Evolutionary conservation across 1,140 invertebrate genomes (phyloP).

Genomic region (Camponotus floridanus): DNA sequence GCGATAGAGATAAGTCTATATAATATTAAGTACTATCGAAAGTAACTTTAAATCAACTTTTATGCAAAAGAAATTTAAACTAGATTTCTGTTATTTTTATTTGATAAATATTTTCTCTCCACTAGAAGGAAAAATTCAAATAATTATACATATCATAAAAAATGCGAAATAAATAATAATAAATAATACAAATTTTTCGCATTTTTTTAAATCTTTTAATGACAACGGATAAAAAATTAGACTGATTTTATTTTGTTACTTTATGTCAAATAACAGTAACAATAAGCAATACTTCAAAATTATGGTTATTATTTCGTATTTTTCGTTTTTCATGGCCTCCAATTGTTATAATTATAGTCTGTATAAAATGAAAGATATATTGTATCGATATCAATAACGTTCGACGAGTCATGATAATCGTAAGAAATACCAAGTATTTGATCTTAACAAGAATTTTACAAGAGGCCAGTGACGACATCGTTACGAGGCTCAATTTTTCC

Average conservation of each 20-base stretch:
- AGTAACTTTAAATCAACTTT: conserved; percentile 24
- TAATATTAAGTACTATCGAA: conserved; percentile 56
- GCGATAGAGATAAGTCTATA: conserved; percentile 42
- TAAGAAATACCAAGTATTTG: conserved; percentile 19
- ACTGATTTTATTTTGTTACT: not conserved
- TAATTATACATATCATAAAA: not conserved
- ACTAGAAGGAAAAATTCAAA: not conserved
- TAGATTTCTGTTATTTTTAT: conserved; percentile 19
- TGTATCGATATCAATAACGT: not conserved
- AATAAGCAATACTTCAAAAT: not conserved
- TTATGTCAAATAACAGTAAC: too few relatives aligned
- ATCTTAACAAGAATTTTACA: conserved; percentile 55
- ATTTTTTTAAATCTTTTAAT: conserved; percentile 8
- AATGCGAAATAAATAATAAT: not conserved
- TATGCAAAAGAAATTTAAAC: conserved; percentile 29
- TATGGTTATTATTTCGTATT: not conserved
- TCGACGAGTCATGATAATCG: not conserved
- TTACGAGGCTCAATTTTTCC: conserved; percentile 61
- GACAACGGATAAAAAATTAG: not conserved
- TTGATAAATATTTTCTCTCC: not conserved
- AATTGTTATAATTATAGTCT: not conserved
- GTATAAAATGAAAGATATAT: not conserved
- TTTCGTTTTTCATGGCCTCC: not conserved
- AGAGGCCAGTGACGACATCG: conserved; percentile 30
- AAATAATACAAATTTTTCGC: not conserved